phyloP scores from a whole-genome alignment of 1,140 invertebrate genomes.

The Manduca sexta region DNA sequence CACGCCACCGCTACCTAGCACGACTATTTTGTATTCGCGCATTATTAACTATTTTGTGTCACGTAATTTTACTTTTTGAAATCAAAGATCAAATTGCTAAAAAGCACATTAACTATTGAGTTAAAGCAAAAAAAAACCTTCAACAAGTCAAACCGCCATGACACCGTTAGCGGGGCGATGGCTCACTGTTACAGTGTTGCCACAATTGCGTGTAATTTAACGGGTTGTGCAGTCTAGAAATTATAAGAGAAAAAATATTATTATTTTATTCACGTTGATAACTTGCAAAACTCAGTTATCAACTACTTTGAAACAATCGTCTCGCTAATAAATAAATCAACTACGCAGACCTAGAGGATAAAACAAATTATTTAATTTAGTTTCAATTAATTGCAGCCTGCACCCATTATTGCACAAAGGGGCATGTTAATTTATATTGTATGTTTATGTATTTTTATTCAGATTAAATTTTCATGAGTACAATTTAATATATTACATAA shows the following conservation, averaged over 20 bases:
- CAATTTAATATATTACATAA: too few species aligned
- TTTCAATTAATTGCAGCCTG: background rate
- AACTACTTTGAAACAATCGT: background rate
- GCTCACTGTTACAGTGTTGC: constrained; percentile 65
- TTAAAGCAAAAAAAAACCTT: constrained; percentile 71
- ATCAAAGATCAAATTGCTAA: constrained; percentile 67
- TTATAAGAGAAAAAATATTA: too few species aligned
- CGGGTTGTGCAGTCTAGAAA: too few species aligned
- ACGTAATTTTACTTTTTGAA: constrained; percentile 49
- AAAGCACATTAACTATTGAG: constrained; percentile 71
- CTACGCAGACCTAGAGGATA: constrained; percentile 12
- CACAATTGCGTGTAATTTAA: constrained; percentile 18
- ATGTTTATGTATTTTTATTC: too few species aligned
- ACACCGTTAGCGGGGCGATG: constrained; percentile 74
- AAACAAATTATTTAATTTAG: constrained; percentile 21
- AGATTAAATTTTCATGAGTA: too few species aligned
- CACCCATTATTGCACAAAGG: too few species aligned
- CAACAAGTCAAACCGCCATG: constrained; percentile 73
- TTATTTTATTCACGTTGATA: too few species aligned
- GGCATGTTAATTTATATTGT: too few species aligned
- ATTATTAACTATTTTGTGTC: constrained; percentile 76
- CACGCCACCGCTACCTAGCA: constrained; percentile 98
- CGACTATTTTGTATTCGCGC: constrained; percentile 99
- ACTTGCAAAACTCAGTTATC: background rate
- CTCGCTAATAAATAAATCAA: background rate